Percentiles rank a stretch among this genome's conserved stretches.
Conservation (phyloP, 2,888 invertebrate species). For the Galeruca laticollis region DNA sequence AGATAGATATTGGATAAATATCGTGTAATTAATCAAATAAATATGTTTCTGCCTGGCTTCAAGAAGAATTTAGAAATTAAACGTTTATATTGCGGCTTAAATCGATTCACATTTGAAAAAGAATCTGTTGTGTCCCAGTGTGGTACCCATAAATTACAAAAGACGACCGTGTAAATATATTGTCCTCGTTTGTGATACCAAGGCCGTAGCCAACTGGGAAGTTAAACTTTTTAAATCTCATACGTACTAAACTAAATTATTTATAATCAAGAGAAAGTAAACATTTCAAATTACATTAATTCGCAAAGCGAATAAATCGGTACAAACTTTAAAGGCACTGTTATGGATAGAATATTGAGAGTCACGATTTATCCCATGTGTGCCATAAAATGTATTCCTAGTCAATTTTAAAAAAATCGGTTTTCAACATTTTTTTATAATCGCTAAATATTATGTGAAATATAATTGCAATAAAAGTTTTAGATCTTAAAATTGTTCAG, state of each 20-base stretch:
- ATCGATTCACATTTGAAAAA: constrained; percentile 12
- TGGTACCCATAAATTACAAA: constrained; percentile 6
- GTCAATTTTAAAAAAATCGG: too few relatives aligned
- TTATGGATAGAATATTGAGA: too few relatives aligned
- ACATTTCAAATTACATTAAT: too few relatives aligned
- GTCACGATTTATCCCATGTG: too few relatives aligned
- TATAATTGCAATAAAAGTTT: too few relatives aligned
- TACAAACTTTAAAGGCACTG: too few relatives aligned
- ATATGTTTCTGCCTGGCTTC: neutral
- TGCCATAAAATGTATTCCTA: too few relatives aligned
- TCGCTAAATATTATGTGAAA: too few relatives aligned
- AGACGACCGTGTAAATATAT: constrained; percentile 15
- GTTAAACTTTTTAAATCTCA: neutral
- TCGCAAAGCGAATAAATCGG: too few relatives aligned
- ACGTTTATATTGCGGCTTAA: neutral
- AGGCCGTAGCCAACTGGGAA: constrained; percentile 13
- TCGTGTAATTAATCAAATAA: neutral
- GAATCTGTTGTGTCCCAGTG: neutral
- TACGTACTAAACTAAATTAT: neutral
- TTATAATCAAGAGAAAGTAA: too few relatives aligned
- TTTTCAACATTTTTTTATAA: too few relatives aligned
- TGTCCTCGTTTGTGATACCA: constrained; percentile 12
- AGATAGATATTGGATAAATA: neutral
- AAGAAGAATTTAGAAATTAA: constrained; percentile 8
- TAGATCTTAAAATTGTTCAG: too few relatives aligned